Evolutionary conservation across 2,113 vertebrate species (phyloP).

Genomic region (Oxygymnocypris stewartii): DNA sequence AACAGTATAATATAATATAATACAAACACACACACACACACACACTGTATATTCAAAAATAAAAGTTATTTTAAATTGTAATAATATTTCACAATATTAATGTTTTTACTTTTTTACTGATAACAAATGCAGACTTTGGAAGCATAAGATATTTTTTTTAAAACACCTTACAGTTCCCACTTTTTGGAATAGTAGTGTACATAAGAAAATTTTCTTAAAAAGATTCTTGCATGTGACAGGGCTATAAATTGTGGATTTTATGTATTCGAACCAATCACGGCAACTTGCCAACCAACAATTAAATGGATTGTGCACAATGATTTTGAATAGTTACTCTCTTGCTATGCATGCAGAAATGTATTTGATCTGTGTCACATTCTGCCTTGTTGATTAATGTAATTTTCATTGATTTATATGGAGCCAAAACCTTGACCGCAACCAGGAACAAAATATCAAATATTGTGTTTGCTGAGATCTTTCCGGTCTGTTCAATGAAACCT

Average conservation of each 20-base stretch:
- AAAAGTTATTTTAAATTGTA: not conserved
- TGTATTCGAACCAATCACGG: conserved; percentile 10
- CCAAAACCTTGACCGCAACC: conserved; percentile 25
- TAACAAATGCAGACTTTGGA: not conserved
- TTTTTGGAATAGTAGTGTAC: not conserved
- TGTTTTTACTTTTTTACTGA: not conserved
- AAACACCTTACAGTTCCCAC: not conserved
- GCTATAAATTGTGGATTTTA: conserved; percentile 13
- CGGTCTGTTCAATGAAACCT: conserved; percentile 23
- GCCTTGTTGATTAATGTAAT: conserved; percentile 33
- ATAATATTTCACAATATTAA: conserved; percentile 1
- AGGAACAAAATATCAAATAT: conserved; percentile 34
- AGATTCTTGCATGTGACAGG: conserved; percentile 11
- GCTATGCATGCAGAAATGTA: conserved; percentile 8
- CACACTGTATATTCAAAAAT: not conserved
- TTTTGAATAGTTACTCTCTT: conserved; percentile 21
- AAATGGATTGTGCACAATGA: conserved; percentile 36
- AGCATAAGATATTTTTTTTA: too few species aligned
- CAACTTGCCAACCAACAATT: not conserved
- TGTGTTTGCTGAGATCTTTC: conserved; percentile 6
- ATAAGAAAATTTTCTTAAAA: not conserved
- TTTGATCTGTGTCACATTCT: conserved; percentile 27
- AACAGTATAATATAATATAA: not conserved
- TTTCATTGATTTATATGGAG: conserved; percentile 35
- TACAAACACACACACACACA: too few species aligned